phyloP scores from a whole-genome alignment of 2,113 vertebrate species.

The Crocuta crocuta region DNA sequence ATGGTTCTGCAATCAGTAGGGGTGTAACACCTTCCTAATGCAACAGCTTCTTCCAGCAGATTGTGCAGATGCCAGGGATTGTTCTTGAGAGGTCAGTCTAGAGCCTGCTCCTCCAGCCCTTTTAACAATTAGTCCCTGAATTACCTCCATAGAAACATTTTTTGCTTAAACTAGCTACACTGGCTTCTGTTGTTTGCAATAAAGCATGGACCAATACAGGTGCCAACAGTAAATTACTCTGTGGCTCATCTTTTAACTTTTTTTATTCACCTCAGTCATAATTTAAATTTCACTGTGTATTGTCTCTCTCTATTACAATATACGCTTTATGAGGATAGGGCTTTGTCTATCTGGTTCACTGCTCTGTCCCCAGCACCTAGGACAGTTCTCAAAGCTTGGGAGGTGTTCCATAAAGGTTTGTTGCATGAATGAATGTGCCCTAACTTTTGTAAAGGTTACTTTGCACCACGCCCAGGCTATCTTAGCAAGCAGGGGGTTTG shows the following conservation, averaged over 20 bases:
- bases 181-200: slow-evolving; percentile 35
- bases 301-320: background rate
- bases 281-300: background rate
- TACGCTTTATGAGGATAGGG: background rate
- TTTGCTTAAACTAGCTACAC: background rate
- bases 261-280: background rate
- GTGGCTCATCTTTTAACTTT: background rate
- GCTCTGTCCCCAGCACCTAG: background rate
- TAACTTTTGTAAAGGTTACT: background rate
- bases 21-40: background rate
- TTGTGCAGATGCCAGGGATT: background rate
- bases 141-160: background rate
- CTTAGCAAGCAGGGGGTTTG: background rate
- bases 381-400: background rate
- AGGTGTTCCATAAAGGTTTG: background rate
- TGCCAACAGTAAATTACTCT: background rate
- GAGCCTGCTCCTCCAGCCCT: background rate
- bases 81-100: slow-evolving; percentile 1
- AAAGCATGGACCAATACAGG: background rate
- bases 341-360: background rate
- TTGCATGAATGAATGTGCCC: background rate
- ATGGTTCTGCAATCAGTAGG: background rate
- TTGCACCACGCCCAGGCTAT: background rate
- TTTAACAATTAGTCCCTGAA: background rate
- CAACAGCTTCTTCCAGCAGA: background rate